Evolutionary conservation across 1,140 invertebrate species (phyloP).

Genomic region (Steinernema khuongi): DNA sequence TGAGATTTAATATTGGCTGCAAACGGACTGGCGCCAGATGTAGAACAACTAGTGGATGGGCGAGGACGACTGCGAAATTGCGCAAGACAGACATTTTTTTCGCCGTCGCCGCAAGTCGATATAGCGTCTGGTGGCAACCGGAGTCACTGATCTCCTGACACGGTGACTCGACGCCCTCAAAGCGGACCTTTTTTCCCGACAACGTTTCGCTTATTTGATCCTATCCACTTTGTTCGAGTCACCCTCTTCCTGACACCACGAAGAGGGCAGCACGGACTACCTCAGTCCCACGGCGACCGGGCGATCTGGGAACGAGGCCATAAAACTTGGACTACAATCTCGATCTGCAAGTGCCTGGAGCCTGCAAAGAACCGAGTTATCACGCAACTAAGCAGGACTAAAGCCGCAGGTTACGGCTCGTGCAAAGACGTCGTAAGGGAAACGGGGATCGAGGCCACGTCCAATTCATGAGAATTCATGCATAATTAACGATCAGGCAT

Average conservation of each 20-base stretch:
- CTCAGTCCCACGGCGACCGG: too few relatives aligned
- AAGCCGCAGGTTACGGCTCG: too few relatives aligned
- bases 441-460: too few relatives aligned
- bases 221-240: not conserved
- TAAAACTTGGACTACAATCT: too few relatives aligned
- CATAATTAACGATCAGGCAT: too few relatives aligned
- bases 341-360: too few relatives aligned
- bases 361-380: too few relatives aligned
- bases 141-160: not conserved
- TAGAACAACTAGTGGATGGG: not conserved
- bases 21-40: not conserved
- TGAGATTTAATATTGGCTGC: too few relatives aligned
- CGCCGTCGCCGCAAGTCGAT: not conserved
- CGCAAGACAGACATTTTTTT: not conserved
- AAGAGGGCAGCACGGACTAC: not conserved
- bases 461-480: too few relatives aligned
- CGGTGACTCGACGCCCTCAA: not conserved
- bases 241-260: not conserved
- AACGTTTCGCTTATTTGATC: not conserved
- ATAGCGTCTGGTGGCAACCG: not conserved
- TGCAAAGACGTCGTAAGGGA: too few relatives aligned
- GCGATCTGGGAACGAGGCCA: too few relatives aligned
- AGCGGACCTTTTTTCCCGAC: not conserved
- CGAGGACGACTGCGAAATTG: not conserved
- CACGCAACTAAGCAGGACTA: too few relatives aligned